Evolutionary conservation across 2,113 vertebrate species (phyloP).

Genomic region (Todiramphus chloris): DNA sequence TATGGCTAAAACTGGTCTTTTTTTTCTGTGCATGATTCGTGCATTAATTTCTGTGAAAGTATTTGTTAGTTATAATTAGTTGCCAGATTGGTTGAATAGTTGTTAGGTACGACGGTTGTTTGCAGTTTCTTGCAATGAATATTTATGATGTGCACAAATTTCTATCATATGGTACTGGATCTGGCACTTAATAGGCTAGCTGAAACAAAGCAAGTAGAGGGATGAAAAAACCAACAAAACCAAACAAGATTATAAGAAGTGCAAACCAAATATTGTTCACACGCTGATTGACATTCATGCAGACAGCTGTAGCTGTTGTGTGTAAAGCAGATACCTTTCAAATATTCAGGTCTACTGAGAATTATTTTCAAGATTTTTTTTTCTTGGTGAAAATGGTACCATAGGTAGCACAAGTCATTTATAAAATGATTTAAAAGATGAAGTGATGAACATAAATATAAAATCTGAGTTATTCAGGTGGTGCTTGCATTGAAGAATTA

Average conservation of each 20-base stretch:
- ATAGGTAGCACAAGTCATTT: not conserved
- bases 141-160: not conserved
- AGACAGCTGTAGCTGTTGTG: not conserved
- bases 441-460: not conserved
- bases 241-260: not conserved
- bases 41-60: not conserved
- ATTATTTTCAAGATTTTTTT: not conserved
- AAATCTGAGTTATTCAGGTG: not conserved
- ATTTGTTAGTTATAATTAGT: not conserved
- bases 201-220: not conserved
- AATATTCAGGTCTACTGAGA: not conserved
- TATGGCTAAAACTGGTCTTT: not conserved
- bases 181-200: not conserved
- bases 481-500: not conserved
- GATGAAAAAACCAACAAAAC: not conserved
- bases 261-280: not conserved
- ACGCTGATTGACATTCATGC: not conserved
- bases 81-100: not conserved
- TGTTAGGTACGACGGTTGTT: not conserved
- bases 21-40: not conserved
- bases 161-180: not conserved
- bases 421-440: not conserved
- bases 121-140: not conserved
- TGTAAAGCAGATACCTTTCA: not conserved
- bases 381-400: not conserved